Base-by-base conservation (phyloP, 2,888 invertebrate species). In the Synanthedon tipuliformis region DNA sequence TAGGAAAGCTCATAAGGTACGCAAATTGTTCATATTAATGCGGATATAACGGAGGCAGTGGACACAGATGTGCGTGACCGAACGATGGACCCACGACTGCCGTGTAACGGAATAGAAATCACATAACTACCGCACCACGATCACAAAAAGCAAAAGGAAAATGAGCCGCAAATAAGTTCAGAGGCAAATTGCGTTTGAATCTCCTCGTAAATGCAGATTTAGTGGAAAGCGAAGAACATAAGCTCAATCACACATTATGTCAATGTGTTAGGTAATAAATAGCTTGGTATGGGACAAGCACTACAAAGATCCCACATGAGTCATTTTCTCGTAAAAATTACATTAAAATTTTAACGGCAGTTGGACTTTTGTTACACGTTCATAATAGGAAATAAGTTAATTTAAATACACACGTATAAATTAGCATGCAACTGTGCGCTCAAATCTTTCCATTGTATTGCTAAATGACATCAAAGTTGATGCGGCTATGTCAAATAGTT, bases 391-490 rank as follows among this genome's bases (percentile, higher is more conserved):
- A 10, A 86, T 82, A 81, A 81, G 83, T 76, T 78, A 61, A 87
- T 86, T 86, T 85, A 78, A 83, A 85, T 84, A 84, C 23, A 83
- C 80, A 75, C 75, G 70, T 73, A 56, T 55, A 62, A 72, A 78
- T 87, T 81, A 81, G 78, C 69, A 87, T 86, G 78, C 87, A 64
- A 69, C 72, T 64, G 67, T 53, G 73, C 57, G 66, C 68, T 58
- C 66, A 73, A 62, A 76, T 82, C 78, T 84, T 81, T 79, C 85
- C 85, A 86, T 87, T 87, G 87, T 86, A 80, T 82, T 79, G 82
- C 85, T 86, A 87, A 86, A 86, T 81, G 85, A 85, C 86, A 81
- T 86, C 86, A 85, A 86, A 86, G 84, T 81, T 81, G 79, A 77
- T 72, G 74, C 78, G 80, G 76, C 76, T 69, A 70, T 66, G 65